Evolutionary conservation across 1,140 invertebrate genomes (phyloP).

Genomic region (Parapsyche elsis): DNA sequence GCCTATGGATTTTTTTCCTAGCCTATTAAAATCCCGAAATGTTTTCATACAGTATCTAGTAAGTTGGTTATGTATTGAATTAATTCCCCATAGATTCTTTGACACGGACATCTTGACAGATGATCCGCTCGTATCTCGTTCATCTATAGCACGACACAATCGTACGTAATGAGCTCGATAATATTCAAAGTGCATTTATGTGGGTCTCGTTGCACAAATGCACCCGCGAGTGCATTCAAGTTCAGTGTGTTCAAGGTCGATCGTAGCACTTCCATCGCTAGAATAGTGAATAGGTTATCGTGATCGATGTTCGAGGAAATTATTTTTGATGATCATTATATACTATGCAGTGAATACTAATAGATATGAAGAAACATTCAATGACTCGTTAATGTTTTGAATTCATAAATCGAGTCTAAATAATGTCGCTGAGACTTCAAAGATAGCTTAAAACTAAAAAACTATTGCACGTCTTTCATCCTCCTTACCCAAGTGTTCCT

Average conservation of each 20-base stretch:
- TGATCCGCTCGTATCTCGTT: no score
- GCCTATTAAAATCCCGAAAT: no score
- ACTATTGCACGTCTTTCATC: no score
- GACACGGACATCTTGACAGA: no score
- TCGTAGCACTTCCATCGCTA: not conserved
- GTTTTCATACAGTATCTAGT: no score
- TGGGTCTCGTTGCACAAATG: slow-evolving; percentile 17
- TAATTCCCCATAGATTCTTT: no score
- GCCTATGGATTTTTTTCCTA: not conserved
- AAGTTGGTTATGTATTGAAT: no score
- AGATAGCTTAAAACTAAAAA: no score
- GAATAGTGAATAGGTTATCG: slow-evolving; percentile 20
- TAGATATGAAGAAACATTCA: not conserved
- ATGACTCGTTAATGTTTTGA: no score
- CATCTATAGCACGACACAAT: not conserved
- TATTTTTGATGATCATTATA: not conserved
- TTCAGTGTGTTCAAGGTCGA: not conserved
- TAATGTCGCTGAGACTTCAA: no score
- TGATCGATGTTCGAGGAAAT: not conserved
- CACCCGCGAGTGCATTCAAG: not conserved
- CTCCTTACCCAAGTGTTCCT: no score
- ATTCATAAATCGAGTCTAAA: no score
- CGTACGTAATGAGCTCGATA: not conserved
- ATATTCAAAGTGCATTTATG: slow-evolving; percentile 27
- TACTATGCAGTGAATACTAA: not conserved